Conservation (phyloP, 2,113 vertebrate genomes). For the Syngnathus typhle region DNA sequence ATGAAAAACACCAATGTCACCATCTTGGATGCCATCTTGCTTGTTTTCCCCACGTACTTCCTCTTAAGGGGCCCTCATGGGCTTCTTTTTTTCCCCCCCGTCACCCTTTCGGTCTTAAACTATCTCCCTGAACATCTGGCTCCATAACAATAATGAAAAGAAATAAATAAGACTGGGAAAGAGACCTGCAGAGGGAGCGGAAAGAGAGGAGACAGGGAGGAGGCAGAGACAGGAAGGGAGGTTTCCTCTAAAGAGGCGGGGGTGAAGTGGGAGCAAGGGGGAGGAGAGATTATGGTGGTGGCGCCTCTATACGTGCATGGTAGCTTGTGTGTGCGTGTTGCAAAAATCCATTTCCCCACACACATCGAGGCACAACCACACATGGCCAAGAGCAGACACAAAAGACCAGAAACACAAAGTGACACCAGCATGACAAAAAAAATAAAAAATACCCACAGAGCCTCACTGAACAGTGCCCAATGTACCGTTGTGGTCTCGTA, state of each 20-base stretch:
- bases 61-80: conserved; percentile 4
- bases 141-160: conserved; percentile 49
- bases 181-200: conserved; percentile 44
- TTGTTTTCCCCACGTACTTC: conserved; percentile 27
- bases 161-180: conserved; percentile 45
- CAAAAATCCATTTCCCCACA: conserved; percentile 56
- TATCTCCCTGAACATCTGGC: conserved; percentile 42
- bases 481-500: conserved; percentile 60
- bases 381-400: conserved; percentile 25
- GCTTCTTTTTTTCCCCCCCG: not conserved
- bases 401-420: conserved; percentile 10
- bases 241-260: conserved; percentile 66
- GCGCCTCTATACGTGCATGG: conserved; percentile 60
- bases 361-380: conserved; percentile 34
- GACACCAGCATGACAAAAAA: conserved; percentile 14
- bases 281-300: conserved; percentile 71
- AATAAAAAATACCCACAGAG: conserved; percentile 13
- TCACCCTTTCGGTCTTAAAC: conserved; percentile 5
- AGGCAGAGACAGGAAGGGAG: conserved; percentile 73
- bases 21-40: conserved; percentile 23
- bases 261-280: conserved; percentile 48
- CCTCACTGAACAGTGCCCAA: conserved; percentile 36
- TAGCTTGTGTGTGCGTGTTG: conserved; percentile 33
- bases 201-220: conserved; percentile 68
- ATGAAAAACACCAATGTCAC: conserved; percentile 18